These are phyloP conservation scores for Grallaria varia DNA, from an alignment of 2,113 vertebrate genomes.

Conservation along the genomic window DNA sequence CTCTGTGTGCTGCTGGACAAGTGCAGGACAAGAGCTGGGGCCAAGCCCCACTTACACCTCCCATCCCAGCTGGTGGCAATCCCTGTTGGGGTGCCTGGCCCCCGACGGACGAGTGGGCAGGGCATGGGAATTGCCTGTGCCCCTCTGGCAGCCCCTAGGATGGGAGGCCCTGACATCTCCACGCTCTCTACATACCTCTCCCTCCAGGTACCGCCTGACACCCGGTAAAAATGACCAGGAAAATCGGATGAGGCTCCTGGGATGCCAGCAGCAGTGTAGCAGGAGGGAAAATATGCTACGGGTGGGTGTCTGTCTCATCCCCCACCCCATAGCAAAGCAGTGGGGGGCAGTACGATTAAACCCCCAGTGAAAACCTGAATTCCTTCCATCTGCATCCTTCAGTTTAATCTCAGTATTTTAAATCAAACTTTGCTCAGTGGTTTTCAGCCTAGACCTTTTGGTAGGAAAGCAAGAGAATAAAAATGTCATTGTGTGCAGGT, in stretches of 20 bases:
- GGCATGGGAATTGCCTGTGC: background rate
- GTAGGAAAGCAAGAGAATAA: conserved; percentile 12
- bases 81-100: background rate
- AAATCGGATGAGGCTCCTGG: background rate
- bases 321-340: background rate
- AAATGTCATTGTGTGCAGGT: background rate
- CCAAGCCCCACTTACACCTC: background rate
- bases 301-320: fast-evolving
- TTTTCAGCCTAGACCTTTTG: background rate
- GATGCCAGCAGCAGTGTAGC: background rate
- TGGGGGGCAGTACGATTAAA: background rate
- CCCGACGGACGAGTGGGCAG: background rate
- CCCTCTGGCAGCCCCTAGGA: background rate
- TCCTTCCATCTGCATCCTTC: background rate
- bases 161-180: background rate
- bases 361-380: background rate
- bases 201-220: background rate
- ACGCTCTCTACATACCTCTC: background rate
- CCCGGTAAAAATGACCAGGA: background rate
- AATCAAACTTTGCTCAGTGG: background rate
- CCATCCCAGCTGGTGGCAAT: background rate
- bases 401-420: background rate
- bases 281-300: fast-evolving
- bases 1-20: background rate
- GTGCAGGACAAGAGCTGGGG: background rate